Base-by-base conservation (phyloP, 2,113 vertebrate species). In the Rhineura floridana region DNA sequence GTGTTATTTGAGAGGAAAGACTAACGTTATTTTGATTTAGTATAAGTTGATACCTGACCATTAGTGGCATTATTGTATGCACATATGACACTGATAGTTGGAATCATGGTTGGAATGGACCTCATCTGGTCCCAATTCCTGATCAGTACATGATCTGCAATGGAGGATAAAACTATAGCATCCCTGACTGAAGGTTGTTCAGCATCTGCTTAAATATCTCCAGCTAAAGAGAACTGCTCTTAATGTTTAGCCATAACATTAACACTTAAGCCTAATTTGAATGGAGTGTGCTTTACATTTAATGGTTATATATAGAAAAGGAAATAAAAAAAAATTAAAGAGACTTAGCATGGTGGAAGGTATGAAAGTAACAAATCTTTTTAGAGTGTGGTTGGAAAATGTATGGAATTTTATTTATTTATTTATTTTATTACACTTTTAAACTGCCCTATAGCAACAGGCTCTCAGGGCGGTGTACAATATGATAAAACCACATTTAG, bases 361-460 rank as follows among this genome's bases (percentile, higher is more conserved):
- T 21, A 2, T 88, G 55, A 55, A 17, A 72, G 36, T 39, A 0
- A 3, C 33, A 36, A 89, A 87, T 89, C n/a, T 81, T 17, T 92
- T 28, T 7, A 33, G 12, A 0, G 0, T 42, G 3, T 85, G 10
- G 77, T 69, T 23, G 83, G 82, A 19, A 21, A 8, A 30, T 39
- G 52, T 72, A 15, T 83, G 19, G 42, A n/a, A n/a, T n/a, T n/a
- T n/a, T n/a, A n/a, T n/a, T n/a, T n/a, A n/a, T n/a, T n/a, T n/a
- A n/a, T n/a, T n/a, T n/a, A n/a, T n/a, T n/a, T n/a, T n/a, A n/a
- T n/a, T n/a, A n/a, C n/a, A n/a, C n/a, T n/a, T n/a, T n/a, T n/a
- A n/a, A n/a, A n/a, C n/a, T n/a, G n/a, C n/a, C n/a, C n/a, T n/a
- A n/a, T n/a, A n/a, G n/a, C n/a, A n/a, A n/a, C n/a, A n/a, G n/a